Evolutionary conservation across 2,888 invertebrate species (phyloP).

Genomic region (Amiota mariae): DNA sequence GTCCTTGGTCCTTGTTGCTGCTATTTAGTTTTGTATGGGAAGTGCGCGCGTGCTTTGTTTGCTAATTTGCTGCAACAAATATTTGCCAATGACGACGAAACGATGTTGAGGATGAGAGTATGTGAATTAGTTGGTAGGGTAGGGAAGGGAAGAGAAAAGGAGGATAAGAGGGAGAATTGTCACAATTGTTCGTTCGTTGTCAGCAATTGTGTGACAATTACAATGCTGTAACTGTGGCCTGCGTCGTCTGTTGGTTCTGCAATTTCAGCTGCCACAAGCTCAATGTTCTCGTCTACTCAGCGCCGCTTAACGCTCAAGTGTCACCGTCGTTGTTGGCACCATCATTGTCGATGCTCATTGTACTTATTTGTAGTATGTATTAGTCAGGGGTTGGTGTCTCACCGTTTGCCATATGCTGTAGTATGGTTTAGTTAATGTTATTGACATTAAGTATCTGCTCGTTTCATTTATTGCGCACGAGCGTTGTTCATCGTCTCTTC

Average conservation of each 20-base stretch:
- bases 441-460: slow-evolving; percentile 55
- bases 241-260: neutral
- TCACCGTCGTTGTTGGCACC: slow-evolving; percentile 9
- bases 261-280: too few relatives aligned
- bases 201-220: slow-evolving; percentile 27
- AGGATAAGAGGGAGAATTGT: neutral
- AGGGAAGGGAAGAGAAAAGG: neutral
- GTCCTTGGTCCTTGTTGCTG: slow-evolving; percentile 9
- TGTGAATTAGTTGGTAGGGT: too few relatives aligned
- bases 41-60: slow-evolving; percentile 51
- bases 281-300: too few relatives aligned
- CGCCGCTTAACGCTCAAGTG: slow-evolving; percentile 46
- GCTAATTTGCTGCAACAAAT: slow-evolving; percentile 59
- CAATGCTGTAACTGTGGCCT: neutral
- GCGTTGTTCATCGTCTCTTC: too few relatives aligned
- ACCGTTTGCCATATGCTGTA: slow-evolving; percentile 48
- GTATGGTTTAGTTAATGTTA: slow-evolving; percentile 55
- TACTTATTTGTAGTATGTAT: too few relatives aligned
- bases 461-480: neutral
- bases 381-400: too few relatives aligned
- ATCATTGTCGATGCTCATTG: too few relatives aligned
- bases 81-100: slow-evolving; percentile 46
- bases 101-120: too few relatives aligned
- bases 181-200: slow-evolving; percentile 2
- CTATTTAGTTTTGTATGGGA: neutral